phyloP scores from a whole-genome alignment of 1,140 invertebrate genomes.

The Choristoneura fumiferana region DNA sequence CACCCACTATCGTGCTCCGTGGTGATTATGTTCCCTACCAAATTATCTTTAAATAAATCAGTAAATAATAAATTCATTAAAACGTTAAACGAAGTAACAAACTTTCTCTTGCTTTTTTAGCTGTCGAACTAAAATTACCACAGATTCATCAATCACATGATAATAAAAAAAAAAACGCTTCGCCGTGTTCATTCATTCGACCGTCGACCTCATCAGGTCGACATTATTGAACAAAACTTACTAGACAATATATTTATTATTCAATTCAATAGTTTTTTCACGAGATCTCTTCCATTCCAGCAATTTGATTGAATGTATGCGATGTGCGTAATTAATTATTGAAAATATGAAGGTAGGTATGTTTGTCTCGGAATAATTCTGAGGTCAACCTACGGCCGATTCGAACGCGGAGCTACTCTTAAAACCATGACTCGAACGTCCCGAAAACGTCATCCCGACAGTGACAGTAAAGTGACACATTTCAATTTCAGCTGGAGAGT shows the following conservation, averaged over 20 bases:
- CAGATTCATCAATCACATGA: constrained; percentile 18
- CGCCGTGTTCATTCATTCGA: too few species aligned
- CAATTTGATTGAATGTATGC: too few species aligned
- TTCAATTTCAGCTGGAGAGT: not conserved
- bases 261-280: too few species aligned
- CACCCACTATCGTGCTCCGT: too few species aligned
- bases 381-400: too few species aligned
- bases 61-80: constrained; percentile 11
- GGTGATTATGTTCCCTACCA: not conserved
- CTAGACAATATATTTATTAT: too few species aligned
- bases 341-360: too few species aligned
- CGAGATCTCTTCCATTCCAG: too few species aligned
- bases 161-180: constrained; percentile 5
- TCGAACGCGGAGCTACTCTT: too few species aligned
- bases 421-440: not conserved
- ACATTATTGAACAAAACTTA: too few species aligned
- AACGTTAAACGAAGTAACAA: constrained; percentile 14
- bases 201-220: too few species aligned
- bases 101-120: constrained; percentile 18
- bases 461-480: constrained; percentile 14
- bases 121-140: constrained; percentile 14
- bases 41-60: constrained; percentile 2
- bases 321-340: not conserved
- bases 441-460: not conserved
- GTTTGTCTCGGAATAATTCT: too few species aligned